Evolutionary conservation across 2,113 vertebrate genomes (phyloP), one percentile per base, ranked within the genome.

Genomic region (Thinocorus orbignyianus): DNA sequence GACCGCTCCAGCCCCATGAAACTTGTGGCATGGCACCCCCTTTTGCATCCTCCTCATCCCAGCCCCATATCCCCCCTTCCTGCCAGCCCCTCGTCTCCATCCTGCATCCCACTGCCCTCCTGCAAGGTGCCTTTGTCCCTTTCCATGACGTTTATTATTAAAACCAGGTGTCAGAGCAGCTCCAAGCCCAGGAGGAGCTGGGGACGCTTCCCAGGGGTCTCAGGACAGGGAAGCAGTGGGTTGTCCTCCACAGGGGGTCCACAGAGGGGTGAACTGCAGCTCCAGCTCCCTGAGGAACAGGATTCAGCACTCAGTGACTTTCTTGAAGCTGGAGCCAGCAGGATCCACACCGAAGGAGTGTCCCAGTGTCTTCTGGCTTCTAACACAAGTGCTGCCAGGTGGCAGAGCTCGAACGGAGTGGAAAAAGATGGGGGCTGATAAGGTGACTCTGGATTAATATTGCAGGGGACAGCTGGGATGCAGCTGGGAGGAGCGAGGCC

Each of bases 121-220:
- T 12, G 85, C 95, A 85, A 95, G 96, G 89, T 84, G 5, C 93
- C 92, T 97, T 98, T 97, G 96, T 98, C 97, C 87, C 85, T 81
- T 81, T 76, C 89, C 0, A 16, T 5, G 19, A 78, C 1, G 23
- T 68, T 97, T 84, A 35, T 97, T 95, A 98, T 98, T 91, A 88
- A 96, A 98, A 96, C 97, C 98, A 98, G 90, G 95, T 98, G 98
- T 92, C 2, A 1, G 81, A 93, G 78, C 28, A 1, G 85, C 94
- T 91, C 80, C 0, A 35, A 81, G 85, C 61, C 44, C 1, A 6
- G 26, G 46, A 44, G 54, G 41, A 61, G 7, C 14, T 1, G 24
- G 57, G 20, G 52, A 73, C 2, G 8, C 83, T 90, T 92, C 86
- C 68, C 7, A 0, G 41, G 77, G 54, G 35, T 66, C 78, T 70